Percentiles rank a stretch among this genome's conserved stretches.
Conservation (phyloP, 2,113 vertebrate species). For the Leptocoma aspasia region DNA sequence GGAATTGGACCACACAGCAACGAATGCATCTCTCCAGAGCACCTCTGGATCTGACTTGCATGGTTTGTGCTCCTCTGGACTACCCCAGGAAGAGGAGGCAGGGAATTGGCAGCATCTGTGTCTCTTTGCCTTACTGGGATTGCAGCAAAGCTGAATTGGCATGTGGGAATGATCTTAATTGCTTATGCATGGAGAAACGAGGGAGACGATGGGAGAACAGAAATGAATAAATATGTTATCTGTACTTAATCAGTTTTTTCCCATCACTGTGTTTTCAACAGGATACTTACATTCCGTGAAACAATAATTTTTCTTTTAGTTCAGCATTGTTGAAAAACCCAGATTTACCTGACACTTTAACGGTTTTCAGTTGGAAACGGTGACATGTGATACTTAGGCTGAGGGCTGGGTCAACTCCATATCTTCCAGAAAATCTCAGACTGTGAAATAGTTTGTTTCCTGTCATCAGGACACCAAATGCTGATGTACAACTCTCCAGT, state of each 20-base stretch:
- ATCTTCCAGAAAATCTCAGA: conserved; percentile 55
- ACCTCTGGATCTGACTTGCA: neutral
- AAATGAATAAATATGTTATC: neutral
- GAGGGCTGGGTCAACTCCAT: conserved; percentile 2
- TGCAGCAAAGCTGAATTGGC: neutral
- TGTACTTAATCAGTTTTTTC: neutral
- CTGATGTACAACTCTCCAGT: conserved; percentile 36
- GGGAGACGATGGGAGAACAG: neutral
- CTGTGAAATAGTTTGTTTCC: conserved; percentile 57
- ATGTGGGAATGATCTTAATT: neutral
- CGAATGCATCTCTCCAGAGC: neutral
- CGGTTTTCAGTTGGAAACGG: conserved; percentile 11
- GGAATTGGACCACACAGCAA: conserved; percentile 43
- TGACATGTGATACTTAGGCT: conserved; percentile 15
- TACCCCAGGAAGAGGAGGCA: neutral
- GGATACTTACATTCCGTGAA: neutral
- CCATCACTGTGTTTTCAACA: conserved; percentile 6
- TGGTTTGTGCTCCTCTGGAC: neutral
- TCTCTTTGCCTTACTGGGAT: neutral
- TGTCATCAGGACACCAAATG: conserved; percentile 45
- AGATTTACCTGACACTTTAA: conserved; percentile 38
- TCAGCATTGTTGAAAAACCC: conserved; percentile 29
- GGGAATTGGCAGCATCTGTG: neutral
- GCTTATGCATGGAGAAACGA: neutral
- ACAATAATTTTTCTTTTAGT: neutral